Base-by-base conservation (phyloP, 2,797 vertebrate genomes). In the Ctenosaura bakeri region DNA sequence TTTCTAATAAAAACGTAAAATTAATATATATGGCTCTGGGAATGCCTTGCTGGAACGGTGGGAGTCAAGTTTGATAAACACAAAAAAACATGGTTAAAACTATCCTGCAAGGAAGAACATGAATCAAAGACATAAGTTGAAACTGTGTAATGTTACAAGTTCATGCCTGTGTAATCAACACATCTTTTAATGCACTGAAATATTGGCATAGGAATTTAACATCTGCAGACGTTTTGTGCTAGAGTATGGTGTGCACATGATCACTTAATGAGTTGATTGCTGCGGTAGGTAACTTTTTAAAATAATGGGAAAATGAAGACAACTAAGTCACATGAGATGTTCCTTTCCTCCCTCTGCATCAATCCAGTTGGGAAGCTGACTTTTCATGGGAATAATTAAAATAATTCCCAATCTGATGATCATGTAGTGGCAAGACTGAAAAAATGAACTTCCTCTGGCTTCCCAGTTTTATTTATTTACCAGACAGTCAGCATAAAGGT, bases 191-290 rank as follows among this genome's bases (percentile, higher is more conserved):
- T 92, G 38, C 92, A 80, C 86, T 93, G 80, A 94, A 91, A 92
- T 90, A 77, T 92, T 96, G 95, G 93, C 95, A 85, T 89, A 32
- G 92, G 35, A 89, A 82, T 91, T 89, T 80, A 92, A 95, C 95
- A 95, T 95, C 95, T 96, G 96, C 90, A 93, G 91, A 89, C 94
- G 89, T 94, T 96, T 96, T 93, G 13, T 46, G n/a, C 69, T 88
- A 94, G 90, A 94, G 71, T 94, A 54, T 93, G 94, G 92, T 77
- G 87, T 94, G 86, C 95, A 95, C 92, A 94, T 96, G 95, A 89
- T 90, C 84, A 1, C 0, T 91, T 93, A 91, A 93, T 95, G 89
- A 94, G 93, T 89, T 87, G 86, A 12, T 0, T 95, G 89, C 95
- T 96, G 93, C 50, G 93, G 95, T 95, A 95, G 95, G 96, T 96